Evolutionary conservation across 2,888 invertebrate genomes (phyloP), one percentile per base, ranked within the genome.

Genomic region (Leptinotarsa juncta): DNA sequence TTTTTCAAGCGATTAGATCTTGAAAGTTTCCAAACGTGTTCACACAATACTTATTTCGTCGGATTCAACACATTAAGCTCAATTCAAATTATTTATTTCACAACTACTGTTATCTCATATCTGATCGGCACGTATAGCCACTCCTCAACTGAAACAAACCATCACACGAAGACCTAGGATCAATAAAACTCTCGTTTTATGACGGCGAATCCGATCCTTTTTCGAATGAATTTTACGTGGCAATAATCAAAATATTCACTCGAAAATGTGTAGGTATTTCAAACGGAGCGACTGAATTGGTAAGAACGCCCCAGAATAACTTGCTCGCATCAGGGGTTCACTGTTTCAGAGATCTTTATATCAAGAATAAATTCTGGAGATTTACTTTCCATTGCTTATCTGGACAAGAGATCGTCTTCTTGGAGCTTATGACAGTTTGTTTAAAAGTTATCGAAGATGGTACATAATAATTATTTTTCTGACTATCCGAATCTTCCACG

Each of bases 191-290:
- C n/a, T 62, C 16, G 3, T 42, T 62, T 62, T 62, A 62, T n/a
- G 42, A 42, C n/a, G 32, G n/a, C 16, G 32, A 26, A 62, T 32
- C 62, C 42, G 62, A 62, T 62, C 10, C 62, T 18, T 32, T 62
- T 32, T 62, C n/a, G 14, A 62, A 32, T 4, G 16, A 12, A 42
- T 32, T 62, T 32, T 42, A n/a, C 42, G 26, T n/a, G 62, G 73
- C 65, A 65, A 73, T 69, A 73, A 53, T 65, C 69, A 73, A 69
- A 73, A 73, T 73, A 73, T 68, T 62, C 65, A n/a, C 53, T n/a
- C 12, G 55, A 69, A 65, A 69, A 60, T 69, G 73, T 73, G 73
- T 69, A 73, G 68, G 73, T 73, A 73, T 71, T 69, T 26, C 26
- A 26, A 60, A 60, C 15, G 15, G 3, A 60, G 15, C 60, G 26